Evolutionary conservation across 1,140 invertebrate species (phyloP), one percentile per base, ranked within the genome.

Genomic region (Pseudomyrmex sp.): DNA sequence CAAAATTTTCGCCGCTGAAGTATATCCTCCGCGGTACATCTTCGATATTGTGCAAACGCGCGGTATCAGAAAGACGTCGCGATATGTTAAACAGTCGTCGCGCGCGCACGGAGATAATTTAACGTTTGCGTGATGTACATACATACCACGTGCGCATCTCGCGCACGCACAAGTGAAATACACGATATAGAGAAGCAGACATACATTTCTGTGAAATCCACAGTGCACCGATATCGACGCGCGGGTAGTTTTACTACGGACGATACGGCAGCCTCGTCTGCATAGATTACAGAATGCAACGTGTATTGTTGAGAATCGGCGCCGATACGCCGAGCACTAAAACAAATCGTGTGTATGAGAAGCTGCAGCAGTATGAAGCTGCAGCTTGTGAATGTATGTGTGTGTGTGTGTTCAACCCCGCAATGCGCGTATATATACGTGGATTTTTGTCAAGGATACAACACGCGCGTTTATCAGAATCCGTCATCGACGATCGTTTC

Each of bases 401-500:
- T 10, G 46, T 48, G 15, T 70, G 52, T 54, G 50, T 50, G 48
- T 26, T 13, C 23, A 10, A 48, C 7, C 44, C 10, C 44, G 0
- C 12, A 26, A 26, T n/a, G 35, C 18, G 12, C 54, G 50, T 15
- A 72, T 23, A 15, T 65, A 46, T 15, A 72, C 44, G 15, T 48
- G 15, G 20, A 72, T 80, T 70, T 70, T 70, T 61, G 76, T 72
- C 54, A 61, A 69, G 54, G 7, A 70, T 59, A 69, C 65, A 61
- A 66, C 65, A 20, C 35, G 18, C 50, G 7, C 79, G 58, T 82
- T 75, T 62, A 75, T 82, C 79, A 50, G 54, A 58, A 75, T 65
- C 48, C 61, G 79, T 75, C 69, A 82, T 82, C 66, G 66, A 63
- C 70, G 58, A 87, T 87, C 85, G 86, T 84, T 84, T 74, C 56